Evolutionary conservation across 2,797 vertebrate species (phyloP).

Genomic region (Galagoides demidoff): DNA sequence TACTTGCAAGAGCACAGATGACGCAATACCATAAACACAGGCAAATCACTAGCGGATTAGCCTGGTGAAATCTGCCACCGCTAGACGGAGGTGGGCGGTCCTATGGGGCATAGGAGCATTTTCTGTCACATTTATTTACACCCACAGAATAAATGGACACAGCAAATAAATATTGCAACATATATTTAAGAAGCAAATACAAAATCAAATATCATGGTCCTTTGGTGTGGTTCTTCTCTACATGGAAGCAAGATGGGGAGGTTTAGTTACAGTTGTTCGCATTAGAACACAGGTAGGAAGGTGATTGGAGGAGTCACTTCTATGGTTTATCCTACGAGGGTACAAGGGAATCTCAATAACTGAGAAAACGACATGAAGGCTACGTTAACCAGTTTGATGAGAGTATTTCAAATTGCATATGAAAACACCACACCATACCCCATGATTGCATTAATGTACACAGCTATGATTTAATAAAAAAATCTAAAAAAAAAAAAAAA

Average conservation of each 20-base stretch:
- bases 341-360: no score
- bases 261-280: not conserved
- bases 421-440: no score
- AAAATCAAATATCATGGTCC: not conserved
- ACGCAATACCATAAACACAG: not conserved
- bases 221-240: not conserved
- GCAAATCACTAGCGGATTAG: not conserved
- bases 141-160: not conserved
- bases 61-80: not conserved
- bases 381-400: no score
- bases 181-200: constrained; percentile 33
- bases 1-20: not conserved
- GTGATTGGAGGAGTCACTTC: no score
- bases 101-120: not conserved
- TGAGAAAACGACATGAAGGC: no score
- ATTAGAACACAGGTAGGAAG: not conserved
- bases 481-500: no score
- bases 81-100: not conserved
- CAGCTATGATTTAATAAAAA: no score
- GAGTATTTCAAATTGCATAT: no score
- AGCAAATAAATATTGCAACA: not conserved
- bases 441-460: no score
- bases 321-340: no score
- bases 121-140: not conserved
- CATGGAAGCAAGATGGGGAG: not conserved